A percentile compares a stretch with the other conserved stretches of the same genome.
Evolutionary conservation across 1,140 invertebrate species (phyloP).

Genomic region (Belonocnema kinseyi): DNA sequence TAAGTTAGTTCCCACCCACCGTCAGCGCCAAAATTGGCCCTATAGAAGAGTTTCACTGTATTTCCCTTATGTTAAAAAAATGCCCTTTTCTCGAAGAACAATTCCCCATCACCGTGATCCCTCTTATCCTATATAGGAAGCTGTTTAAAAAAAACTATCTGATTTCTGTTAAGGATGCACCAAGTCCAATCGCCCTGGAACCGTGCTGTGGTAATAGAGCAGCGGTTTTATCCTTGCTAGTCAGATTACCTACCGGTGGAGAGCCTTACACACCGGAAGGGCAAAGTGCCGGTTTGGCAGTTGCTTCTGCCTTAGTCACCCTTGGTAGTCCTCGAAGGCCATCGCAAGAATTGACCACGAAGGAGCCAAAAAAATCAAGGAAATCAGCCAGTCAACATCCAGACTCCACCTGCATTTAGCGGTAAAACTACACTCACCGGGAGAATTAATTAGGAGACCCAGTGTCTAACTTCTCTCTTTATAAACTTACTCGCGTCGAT

Average conservation of each 20-base stretch:
- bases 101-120: too few relatives aligned
- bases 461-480: background rate
- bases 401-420: slow-evolving; percentile 76
- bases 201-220: slow-evolving; percentile 93
- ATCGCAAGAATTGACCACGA: slow-evolving; percentile 81
- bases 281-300: slow-evolving; percentile 88
- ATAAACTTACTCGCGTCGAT: slow-evolving; percentile 20
- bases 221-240: slow-evolving; percentile 93
- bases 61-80: too few relatives aligned
- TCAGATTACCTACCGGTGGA: slow-evolving; percentile 89
- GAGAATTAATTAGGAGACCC: slow-evolving; percentile 10
- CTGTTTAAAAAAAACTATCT: slow-evolving; percentile 16
- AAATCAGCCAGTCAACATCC: slow-evolving; percentile 85
- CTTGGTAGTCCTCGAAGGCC: slow-evolving; percentile 86
- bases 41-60: too few relatives aligned
- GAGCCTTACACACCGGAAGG: slow-evolving; percentile 88
- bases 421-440: slow-evolving; percentile 39
- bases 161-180: slow-evolving; percentile 79
- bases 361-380: slow-evolving; percentile 79
- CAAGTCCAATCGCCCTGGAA: slow-evolving; percentile 95
- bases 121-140: too few relatives aligned
- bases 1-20: too few relatives aligned
- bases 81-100: too few relatives aligned
- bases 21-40: too few relatives aligned
- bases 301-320: slow-evolving; percentile 90